Evolutionary conservation across 1,140 invertebrate genomes (phyloP), one percentile per base, ranked within the genome.

Genomic region (Solen grandis): DNA sequence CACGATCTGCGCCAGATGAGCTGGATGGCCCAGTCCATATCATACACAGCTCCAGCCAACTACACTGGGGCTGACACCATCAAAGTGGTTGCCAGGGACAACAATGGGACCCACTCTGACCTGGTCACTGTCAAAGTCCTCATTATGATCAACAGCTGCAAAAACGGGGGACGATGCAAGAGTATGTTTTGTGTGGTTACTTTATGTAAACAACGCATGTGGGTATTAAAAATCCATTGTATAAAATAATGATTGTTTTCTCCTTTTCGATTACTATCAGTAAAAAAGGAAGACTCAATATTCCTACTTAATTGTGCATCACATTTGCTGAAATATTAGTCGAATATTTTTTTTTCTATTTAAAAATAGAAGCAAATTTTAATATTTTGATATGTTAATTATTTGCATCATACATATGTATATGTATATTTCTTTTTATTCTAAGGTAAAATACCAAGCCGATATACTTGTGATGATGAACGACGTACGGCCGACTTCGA

Each of bases 11-110:
- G 8, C 8, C 8, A 8, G 8, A 46, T 46, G 41, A 19, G 19
- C 41, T 46, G 41, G 41, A 8, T 10, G 41, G 19, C 8, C 19
- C 8, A 46, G 41, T 10, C 41, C 8, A 8, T 46, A 19, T 8
- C 19, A 46, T 46, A 46, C 41, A 8, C 36, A 41, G n/a, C 33
- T 5, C 36, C 33, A 16, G 19, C 54, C 16, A 41, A 63, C 10
- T 66, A 55, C 27, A n/a, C 38, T 59, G 74, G 74, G 2, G 1
- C 66, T 14, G 63, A 77, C 1, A 66, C 41, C 0, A 57, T 66
- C 16, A 77, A 77, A 68, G 3, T 77, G 4, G 74, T 77, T 55
- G 63, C 63, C 19, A 19, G 41, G 22, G 74, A 77, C 25, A 29
- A 38, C 13, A 66, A 33, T 29, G 60, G 35, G 35, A 77, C 29